Percentiles rank a stretch among this genome's conserved stretches.
These are phyloP conservation scores for Gila robusta DNA, from an alignment of 2,797 vertebrate species.

Conservation along the genomic window DNA sequence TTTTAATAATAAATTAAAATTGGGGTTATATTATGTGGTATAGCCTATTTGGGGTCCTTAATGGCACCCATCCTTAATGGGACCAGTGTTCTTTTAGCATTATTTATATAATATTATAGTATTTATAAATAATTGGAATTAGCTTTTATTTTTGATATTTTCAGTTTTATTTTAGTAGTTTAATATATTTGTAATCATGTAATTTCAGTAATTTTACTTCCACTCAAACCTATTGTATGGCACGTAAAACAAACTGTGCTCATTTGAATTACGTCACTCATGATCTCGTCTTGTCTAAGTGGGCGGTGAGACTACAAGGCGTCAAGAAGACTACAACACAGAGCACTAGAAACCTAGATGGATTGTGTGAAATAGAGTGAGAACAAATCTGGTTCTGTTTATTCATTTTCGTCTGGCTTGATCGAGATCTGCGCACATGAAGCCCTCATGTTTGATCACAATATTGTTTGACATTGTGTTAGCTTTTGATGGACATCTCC, in stretches of 20 bases:
- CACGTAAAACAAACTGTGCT: background rate
- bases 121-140: too few species aligned
- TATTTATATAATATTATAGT: too few species aligned
- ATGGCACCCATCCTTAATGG: too few species aligned
- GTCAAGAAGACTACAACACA: background rate
- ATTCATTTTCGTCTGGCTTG: background rate
- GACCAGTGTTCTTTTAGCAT: too few species aligned
- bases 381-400: conserved; percentile 1
- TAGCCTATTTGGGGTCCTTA: too few species aligned
- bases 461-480: background rate
- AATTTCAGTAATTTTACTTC: too few species aligned
- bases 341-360: background rate
- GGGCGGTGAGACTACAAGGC: background rate
- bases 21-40: too few species aligned
- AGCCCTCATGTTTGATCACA: background rate
- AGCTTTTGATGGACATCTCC: background rate
- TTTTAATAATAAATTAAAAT: too few species aligned
- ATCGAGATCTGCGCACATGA: background rate
- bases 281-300: background rate
- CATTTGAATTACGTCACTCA: background rate
- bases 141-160: too few species aligned
- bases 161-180: too few species aligned
- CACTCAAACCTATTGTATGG: background rate
- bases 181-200: too few species aligned
- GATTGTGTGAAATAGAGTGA: background rate